phyloP scores from a whole-genome alignment of 2,797 vertebrate genomes.

The Mormyrops boulengeri region DNA sequence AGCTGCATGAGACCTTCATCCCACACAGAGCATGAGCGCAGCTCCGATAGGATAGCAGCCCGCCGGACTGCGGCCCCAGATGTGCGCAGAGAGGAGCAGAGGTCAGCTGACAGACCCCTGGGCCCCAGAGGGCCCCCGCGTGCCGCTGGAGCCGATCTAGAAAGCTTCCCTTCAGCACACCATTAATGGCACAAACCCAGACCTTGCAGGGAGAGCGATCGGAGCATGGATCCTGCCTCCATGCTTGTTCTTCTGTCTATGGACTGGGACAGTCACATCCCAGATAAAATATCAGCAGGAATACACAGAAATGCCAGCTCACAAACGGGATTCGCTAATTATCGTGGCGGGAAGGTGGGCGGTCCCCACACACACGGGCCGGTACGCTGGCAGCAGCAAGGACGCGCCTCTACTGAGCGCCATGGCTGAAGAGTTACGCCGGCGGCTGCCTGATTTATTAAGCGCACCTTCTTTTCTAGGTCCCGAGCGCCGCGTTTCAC shows the following conservation, averaged over 20 bases:
- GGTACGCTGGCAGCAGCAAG: not conserved
- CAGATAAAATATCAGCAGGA: not conserved
- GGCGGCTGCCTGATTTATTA: constrained; percentile 40
- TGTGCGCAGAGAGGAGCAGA: not conserved
- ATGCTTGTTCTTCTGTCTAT: not conserved
- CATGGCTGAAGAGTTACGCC: constrained; percentile 17
- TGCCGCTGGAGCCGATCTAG: not conserved
- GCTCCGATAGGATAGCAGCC: constrained; percentile 27
- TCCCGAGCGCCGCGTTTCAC: constrained; percentile 30
- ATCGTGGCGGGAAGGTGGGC: not conserved
- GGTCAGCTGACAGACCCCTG: not conserved
- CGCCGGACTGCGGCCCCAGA: constrained; percentile 13
- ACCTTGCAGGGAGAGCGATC: not conserved
- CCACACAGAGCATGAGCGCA: constrained; percentile 47
- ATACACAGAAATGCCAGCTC: not conserved
- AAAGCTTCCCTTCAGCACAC: not conserved
- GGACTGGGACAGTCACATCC: not conserved
- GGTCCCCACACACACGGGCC: not conserved
- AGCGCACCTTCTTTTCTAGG: constrained; percentile 36
- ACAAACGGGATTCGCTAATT: not conserved
- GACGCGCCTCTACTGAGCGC: not conserved
- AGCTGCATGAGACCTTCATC: constrained; percentile 50
- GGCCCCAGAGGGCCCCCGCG: not conserved
- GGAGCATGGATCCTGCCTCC: not conserved
- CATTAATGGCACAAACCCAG: not conserved